A percentile compares a stretch with the other conserved stretches of the same genome.
phyloP scores from a whole-genome alignment of 2,113 vertebrate species.

The Saguinus midas region DNA sequence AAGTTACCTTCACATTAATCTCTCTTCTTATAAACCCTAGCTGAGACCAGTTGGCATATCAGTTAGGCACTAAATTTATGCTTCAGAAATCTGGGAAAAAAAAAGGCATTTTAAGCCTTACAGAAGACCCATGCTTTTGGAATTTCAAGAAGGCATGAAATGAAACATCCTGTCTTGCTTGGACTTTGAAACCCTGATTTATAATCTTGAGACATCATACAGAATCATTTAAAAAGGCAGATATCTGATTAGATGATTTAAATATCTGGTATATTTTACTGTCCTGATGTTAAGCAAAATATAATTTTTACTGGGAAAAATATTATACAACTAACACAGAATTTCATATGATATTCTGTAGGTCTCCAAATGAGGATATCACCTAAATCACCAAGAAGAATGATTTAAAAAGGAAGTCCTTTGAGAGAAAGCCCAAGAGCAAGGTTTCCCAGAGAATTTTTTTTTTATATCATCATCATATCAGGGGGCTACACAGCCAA shows the following conservation, averaged over 20 bases:
- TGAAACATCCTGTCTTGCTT: slow-evolving; percentile 37
- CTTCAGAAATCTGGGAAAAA: slow-evolving; percentile 27
- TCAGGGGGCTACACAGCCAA: background rate
- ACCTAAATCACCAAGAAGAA: slow-evolving; percentile 68
- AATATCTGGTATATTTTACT: slow-evolving; percentile 22
- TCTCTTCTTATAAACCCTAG: slow-evolving; percentile 68
- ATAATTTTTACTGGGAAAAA: background rate
- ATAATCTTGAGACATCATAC: slow-evolving; percentile 10
- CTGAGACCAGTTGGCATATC: slow-evolving; percentile 33
- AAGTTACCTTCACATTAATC: slow-evolving; percentile 71
- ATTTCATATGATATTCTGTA: slow-evolving; percentile 17
- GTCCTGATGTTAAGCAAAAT: slow-evolving; percentile 48
- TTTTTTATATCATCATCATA: slow-evolving; percentile 57
- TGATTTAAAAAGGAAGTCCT: slow-evolving; percentile 60
- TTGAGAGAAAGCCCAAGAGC: slow-evolving; percentile 10
- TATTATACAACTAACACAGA: slow-evolving; percentile 13
- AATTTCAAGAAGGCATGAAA: slow-evolving; percentile 46
- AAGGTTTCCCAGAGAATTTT: slow-evolving; percentile 70
- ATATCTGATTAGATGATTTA: slow-evolving; percentile 26
- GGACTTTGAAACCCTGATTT: background rate
- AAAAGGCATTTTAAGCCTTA: background rate
- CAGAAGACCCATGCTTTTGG: background rate
- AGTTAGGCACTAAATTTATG: slow-evolving; percentile 49
- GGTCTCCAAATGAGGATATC: slow-evolving; percentile 27
- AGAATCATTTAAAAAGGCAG: slow-evolving; percentile 13